Conservation (phyloP, 2,113 vertebrate genomes). For the Bettongia penicillata region DNA sequence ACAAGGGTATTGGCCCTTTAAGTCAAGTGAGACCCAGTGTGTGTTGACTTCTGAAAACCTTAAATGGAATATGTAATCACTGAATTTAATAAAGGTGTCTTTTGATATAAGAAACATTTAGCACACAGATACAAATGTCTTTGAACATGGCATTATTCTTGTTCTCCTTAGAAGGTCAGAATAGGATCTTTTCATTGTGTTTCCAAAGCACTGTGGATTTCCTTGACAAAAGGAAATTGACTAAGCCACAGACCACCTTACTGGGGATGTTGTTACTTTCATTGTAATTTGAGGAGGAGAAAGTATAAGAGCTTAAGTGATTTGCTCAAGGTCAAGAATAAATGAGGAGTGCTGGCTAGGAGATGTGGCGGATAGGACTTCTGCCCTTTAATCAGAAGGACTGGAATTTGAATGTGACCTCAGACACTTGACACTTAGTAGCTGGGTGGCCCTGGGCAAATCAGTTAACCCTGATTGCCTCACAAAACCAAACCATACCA, state of each 20-base stretch:
- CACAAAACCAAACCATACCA: too few species aligned
- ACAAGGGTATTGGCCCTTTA: background rate
- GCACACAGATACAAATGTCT: background rate
- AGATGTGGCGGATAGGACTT: too few species aligned
- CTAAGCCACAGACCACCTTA: background rate
- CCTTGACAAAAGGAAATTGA: constrained; percentile 1
- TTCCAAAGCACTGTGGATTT: background rate
- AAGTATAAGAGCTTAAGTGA: background rate
- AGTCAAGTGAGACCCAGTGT: background rate
- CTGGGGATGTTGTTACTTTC: background rate
- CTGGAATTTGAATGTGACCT: too few species aligned
- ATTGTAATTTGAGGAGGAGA: background rate
- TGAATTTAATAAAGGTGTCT: background rate
- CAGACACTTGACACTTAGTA: too few species aligned
- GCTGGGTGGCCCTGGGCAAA: too few species aligned
- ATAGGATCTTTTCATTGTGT: constrained; percentile 25
- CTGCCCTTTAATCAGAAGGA: too few species aligned
- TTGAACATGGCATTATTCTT: constrained; percentile 45
- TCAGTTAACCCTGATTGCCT: too few species aligned
- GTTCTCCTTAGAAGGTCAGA: constrained; percentile 1
- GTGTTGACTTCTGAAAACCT: constrained; percentile 9
- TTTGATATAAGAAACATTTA: constrained; percentile 28
- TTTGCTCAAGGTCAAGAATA: constrained; percentile 18
- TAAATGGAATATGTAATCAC: background rate
- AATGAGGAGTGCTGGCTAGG: background rate